phyloP scores from a whole-genome alignment of 2,888 invertebrate genomes.

The Nomada goodeniana region DNA sequence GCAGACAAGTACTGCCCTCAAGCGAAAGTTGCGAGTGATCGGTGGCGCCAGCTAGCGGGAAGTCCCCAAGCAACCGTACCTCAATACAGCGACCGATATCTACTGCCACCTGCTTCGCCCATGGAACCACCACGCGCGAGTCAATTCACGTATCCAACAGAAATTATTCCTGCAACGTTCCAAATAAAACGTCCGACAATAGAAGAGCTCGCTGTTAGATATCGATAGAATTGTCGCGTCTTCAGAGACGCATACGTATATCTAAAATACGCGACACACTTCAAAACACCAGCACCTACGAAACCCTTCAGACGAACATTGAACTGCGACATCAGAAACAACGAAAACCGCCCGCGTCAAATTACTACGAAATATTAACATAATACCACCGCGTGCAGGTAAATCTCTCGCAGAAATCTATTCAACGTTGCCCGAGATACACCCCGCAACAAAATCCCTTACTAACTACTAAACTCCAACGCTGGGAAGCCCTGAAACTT shows the following conservation, averaged over 20 bases:
- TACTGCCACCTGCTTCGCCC: conserved; percentile 57
- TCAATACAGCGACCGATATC: conserved; percentile 20
- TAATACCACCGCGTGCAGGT: neutral
- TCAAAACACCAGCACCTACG: too few relatives aligned
- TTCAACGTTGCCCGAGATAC: neutral
- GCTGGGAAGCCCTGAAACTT: neutral
- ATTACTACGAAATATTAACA: neutral
- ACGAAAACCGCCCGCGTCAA: too few relatives aligned
- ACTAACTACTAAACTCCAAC: neutral
- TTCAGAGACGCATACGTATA: too few relatives aligned
- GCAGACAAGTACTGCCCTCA: neutral
- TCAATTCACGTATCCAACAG: too few relatives aligned
- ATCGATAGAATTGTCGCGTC: too few relatives aligned
- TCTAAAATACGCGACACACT: too few relatives aligned
- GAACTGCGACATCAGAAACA: too few relatives aligned
- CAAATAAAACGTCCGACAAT: too few relatives aligned
- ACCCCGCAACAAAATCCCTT: neutral
- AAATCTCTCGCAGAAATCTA: neutral
- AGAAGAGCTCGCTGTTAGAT: too few relatives aligned
- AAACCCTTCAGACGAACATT: too few relatives aligned
- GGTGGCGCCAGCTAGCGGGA: conserved; percentile 60
- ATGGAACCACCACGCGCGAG: neutral
- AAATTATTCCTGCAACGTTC: too few relatives aligned
- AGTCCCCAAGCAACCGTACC: neutral
- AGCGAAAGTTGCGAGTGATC: neutral